phyloP scores from a whole-genome alignment of 2,113 vertebrate genomes.

The Agapornis roseicollis region DNA sequence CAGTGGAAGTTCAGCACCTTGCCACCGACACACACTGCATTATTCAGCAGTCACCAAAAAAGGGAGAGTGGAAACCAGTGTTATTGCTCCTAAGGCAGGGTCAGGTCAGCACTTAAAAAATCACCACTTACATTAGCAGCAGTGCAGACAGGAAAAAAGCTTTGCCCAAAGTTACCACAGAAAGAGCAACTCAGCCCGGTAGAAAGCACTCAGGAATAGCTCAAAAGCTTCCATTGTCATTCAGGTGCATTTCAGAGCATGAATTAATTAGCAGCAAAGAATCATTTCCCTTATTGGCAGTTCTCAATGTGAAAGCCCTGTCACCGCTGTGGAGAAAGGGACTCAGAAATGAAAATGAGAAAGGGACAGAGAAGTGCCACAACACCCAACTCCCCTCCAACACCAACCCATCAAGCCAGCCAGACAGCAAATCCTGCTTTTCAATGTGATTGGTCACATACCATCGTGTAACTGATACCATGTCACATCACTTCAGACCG shows the following conservation, averaged over 20 bases:
- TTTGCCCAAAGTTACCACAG: background rate
- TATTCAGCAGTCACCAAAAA: background rate
- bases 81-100: background rate
- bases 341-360: constrained; percentile 43
- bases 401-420: background rate
- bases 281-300: background rate
- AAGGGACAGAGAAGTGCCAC: background rate
- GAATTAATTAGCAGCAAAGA: constrained; percentile 39
- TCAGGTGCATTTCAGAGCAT: background rate
- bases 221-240: background rate
- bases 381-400: background rate
- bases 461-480: constrained; percentile 30
- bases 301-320: constrained; percentile 3
- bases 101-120: background rate
- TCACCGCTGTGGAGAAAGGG: background rate
- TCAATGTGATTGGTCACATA: constrained; percentile 42
- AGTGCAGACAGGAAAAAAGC: background rate
- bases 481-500: constrained; percentile 6
- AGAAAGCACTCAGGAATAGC: background rate
- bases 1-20: background rate
- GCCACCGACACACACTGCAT: background rate
- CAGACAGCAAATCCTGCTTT: constrained; percentile 10
- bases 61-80: background rate
- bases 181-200: background rate
- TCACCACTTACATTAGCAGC: background rate